Percentiles rank a stretch among this genome's conserved stretches.
Evolutionary conservation across 2,797 vertebrate species (phyloP).

Genomic region (Rhyacichthys aspro): DNA sequence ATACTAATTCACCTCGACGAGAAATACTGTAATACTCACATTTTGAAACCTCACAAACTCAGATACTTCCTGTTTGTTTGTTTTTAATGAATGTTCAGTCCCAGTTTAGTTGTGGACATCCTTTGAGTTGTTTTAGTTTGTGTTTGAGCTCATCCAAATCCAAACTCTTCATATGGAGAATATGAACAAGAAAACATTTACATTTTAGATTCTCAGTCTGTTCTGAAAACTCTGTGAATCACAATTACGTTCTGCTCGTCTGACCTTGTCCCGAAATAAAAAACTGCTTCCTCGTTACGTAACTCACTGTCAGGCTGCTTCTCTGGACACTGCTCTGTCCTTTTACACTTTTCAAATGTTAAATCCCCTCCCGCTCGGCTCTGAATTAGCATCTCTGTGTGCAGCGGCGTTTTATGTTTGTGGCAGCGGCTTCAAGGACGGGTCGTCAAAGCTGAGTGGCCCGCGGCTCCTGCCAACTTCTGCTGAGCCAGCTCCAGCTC

Average conservation of each 20-base stretch:
- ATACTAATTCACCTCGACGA: too few species aligned
- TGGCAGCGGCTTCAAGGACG: constrained; percentile 38
- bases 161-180: too few species aligned
- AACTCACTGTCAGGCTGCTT: background rate
- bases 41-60: too few species aligned
- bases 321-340: constrained; percentile 18
- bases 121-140: too few species aligned
- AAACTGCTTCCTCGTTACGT: background rate
- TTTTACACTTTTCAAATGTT: constrained; percentile 22
- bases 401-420: constrained; percentile 12
- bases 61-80: too few species aligned
- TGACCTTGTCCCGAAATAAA: background rate
- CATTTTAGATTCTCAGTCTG: background rate
- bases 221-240: background rate
- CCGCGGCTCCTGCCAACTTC: constrained; percentile 37
- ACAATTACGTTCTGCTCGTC: background rate
- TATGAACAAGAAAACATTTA: too few species aligned
- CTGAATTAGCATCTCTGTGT: constrained; percentile 2
- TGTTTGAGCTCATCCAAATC: too few species aligned
- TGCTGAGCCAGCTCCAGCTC: constrained; percentile 41
- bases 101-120: too few species aligned
- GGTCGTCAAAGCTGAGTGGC: constrained; percentile 43
- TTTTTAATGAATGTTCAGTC: too few species aligned
- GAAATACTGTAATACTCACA: too few species aligned
- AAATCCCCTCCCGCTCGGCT: background rate